These are phyloP conservation scores for Ophion costatus DNA, from an alignment of 2,888 invertebrate species.

Conservation along the genomic window DNA sequence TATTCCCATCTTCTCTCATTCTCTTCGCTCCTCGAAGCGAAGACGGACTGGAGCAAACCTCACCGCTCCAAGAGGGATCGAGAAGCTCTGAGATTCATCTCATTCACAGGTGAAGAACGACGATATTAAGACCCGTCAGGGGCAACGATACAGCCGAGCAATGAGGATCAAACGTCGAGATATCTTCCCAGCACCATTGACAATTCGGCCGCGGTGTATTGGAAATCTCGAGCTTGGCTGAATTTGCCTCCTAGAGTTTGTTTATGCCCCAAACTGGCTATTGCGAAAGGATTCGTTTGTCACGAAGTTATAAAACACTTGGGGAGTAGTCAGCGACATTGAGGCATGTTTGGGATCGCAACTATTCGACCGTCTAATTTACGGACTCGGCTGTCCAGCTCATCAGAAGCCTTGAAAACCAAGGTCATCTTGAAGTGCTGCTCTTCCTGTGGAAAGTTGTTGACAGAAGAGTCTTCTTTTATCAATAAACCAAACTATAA, in stretches of 20 bases:
- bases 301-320: too few relatives aligned
- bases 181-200: conserved; percentile 3
- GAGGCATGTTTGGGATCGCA: too few relatives aligned
- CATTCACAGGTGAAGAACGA: conserved; percentile 73
- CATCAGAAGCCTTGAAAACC: too few relatives aligned
- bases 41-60: conserved; percentile 38
- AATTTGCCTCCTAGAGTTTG: not conserved
- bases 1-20: conserved; percentile 41
- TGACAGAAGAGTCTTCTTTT: too few relatives aligned
- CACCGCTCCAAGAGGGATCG: conserved; percentile 72
- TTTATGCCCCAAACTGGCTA: not conserved
- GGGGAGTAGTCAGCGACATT: too few relatives aligned
- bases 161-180: conserved; percentile 35
- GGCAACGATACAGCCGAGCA: conserved; percentile 26
- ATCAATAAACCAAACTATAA: not conserved
- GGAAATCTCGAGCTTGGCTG: not conserved
- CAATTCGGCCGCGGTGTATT: conserved; percentile 7
- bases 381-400: too few relatives aligned
- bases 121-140: conserved; percentile 28
- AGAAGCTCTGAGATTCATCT: conserved; percentile 75
- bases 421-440: too few relatives aligned
- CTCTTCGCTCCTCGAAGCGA: conserved; percentile 31
- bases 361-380: too few relatives aligned
- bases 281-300: too few relatives aligned
- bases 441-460: too few relatives aligned